These are phyloP conservation scores for Phylloscopus collybita DNA, from an alignment of 2,797 vertebrate genomes.

Conservation along the genomic window DNA sequence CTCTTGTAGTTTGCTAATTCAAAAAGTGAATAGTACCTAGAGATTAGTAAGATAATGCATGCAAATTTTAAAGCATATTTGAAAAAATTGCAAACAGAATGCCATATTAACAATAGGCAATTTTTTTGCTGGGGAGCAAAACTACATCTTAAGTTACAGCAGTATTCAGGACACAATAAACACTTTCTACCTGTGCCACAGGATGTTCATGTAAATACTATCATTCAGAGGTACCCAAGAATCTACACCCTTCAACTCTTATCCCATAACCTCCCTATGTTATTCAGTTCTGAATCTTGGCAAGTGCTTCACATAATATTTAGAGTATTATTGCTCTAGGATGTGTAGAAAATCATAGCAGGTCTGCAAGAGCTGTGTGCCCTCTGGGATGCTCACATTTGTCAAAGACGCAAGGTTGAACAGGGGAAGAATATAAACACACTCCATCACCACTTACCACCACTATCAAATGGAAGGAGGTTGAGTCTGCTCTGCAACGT, in stretches of 20 bases:
- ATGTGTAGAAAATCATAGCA: background rate
- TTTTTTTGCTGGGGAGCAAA: background rate
- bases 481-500: background rate
- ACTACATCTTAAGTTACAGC: background rate
- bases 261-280: background rate
- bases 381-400: background rate
- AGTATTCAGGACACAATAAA: background rate
- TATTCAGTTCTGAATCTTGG: background rate
- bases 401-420: background rate
- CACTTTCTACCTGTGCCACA: background rate
- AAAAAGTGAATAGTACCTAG: background rate
- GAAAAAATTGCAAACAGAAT: background rate
- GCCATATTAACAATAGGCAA: background rate
- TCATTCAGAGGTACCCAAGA: background rate
- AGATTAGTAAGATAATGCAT: background rate
- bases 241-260: background rate
- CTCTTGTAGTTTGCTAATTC: background rate
- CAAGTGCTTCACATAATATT: background rate
- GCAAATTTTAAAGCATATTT: background rate
- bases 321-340: background rate
- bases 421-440: background rate
- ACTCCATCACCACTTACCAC: background rate
- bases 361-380: background rate
- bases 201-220: background rate
- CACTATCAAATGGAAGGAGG: background rate